Conservation (phyloP, 2,797 vertebrate genomes). For the Chiloscyllium punctatum region DNA sequence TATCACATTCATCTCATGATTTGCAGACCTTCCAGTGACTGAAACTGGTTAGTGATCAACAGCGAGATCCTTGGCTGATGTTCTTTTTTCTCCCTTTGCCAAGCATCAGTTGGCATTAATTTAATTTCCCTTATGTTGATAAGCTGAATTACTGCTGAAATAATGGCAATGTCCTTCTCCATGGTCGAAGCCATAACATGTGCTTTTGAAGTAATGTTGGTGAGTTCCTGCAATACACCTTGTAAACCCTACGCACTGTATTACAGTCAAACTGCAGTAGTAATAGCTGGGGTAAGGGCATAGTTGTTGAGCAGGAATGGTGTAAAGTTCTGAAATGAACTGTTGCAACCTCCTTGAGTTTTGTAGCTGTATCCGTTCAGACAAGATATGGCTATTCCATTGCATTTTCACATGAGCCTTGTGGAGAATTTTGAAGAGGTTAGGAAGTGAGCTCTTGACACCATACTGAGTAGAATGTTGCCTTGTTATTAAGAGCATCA, state of each 20-base stretch:
- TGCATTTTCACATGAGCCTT: background rate
- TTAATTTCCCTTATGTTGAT: background rate
- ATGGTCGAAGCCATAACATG: too few species aligned
- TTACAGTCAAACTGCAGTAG: background rate
- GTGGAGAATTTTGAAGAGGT: background rate
- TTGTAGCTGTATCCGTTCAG: too few species aligned
- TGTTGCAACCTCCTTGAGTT: background rate
- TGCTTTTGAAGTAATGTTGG: too few species aligned
- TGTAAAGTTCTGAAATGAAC: background rate
- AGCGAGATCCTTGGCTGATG: background rate
- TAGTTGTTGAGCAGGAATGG: background rate
- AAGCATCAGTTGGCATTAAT: background rate
- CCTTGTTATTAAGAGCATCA: too few species aligned
- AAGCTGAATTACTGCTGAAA: background rate
- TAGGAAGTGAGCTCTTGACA: background rate
- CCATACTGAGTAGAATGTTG: too few species aligned
- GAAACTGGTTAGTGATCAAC: background rate
- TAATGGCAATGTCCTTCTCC: background rate
- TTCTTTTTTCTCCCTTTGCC: background rate
- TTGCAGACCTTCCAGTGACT: background rate
- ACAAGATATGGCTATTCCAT: background rate
- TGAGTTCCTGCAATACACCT: background rate
- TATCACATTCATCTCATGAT: background rate
- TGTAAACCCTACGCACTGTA: background rate
- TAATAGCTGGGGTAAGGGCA: background rate